Base-by-base conservation (phyloP, 2,888 invertebrate species). In the Pterostichus madidus region DNA sequence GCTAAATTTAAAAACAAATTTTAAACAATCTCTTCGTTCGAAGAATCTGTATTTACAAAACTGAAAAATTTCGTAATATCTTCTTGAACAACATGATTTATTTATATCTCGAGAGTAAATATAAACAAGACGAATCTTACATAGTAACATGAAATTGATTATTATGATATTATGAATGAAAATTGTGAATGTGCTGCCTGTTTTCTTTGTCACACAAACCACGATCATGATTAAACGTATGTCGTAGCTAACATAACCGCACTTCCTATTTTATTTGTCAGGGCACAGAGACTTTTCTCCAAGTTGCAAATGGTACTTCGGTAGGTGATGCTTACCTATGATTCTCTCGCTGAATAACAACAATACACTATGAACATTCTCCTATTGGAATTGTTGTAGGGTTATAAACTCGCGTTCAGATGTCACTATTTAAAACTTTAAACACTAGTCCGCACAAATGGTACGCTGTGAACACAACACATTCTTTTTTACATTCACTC, bases 111-210 rank as follows among this genome's bases (percentile, higher is more conserved):
- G 31, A n/a, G 11, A 71, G 71, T 80, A 80, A 80, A 80, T 80
- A 80, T 80, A 80, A 80, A 80, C 80, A 80, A 80, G 71, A 71
- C 24, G 35, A 71, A 68, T 71, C 35, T 80, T 39, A 71, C 80
- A 80, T 80, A 80, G 81, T 81, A 75, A 81, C 81, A 73, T 71
- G 56, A 80, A 80, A 81, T 81, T 75, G 81, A 59, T 75, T 71
- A 80, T 80, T 81, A 81, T 81, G 81, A 81, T 71, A 80, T 80
- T 81, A 81, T 81, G 81, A 81, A 81, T 81, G 81, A 81, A 81
- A 81, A 68, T 24, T n/a, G 24, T 80, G 71, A 80, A 71, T 71
- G 53, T 53, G 80, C 17, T 13, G 61, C 31, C 24, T 53, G 77
- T 77, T 39, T 80, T 71, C 73, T 75, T 75, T 81, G 81, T 75